Evolutionary conservation across 2,113 vertebrate genomes (phyloP).

Genomic region (Daphoenositta chrysoptera): DNA sequence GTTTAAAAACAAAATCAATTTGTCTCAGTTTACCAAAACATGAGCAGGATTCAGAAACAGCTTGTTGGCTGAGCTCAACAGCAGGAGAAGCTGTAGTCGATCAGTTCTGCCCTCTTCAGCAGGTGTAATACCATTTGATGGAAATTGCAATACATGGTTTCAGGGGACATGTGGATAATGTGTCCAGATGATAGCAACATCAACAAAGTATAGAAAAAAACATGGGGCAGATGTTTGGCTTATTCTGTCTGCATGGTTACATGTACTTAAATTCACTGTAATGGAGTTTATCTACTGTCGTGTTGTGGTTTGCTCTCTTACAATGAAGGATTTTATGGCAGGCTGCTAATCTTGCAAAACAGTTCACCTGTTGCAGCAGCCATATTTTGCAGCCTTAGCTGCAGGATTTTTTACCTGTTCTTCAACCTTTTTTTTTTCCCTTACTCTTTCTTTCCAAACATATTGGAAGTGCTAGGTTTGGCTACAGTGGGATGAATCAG

Average conservation of each 20-base stretch:
- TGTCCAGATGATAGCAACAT: constrained; percentile 51
- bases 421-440: neutral
- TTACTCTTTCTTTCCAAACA: neutral
- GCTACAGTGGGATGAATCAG: constrained; percentile 19
- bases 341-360: constrained; percentile 50
- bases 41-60: neutral
- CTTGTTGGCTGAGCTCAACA: neutral
- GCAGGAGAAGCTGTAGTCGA: neutral
- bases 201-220: constrained; percentile 56
- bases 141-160: constrained; percentile 52
- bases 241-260: constrained; percentile 62
- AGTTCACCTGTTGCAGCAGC: constrained; percentile 41
- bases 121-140: constrained; percentile 42
- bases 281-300: constrained; percentile 51
- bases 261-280: constrained; percentile 59
- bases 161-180: constrained; percentile 58
- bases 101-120: constrained; percentile 10
- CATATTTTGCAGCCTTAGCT: constrained; percentile 29
- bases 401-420: neutral
- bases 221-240: constrained; percentile 69
- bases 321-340: constrained; percentile 53
- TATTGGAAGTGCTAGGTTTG: constrained; percentile 21
- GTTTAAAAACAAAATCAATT: neutral
- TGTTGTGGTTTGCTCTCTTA: constrained; percentile 47
- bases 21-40: neutral